Percentiles rank a stretch among this genome's conserved stretches.
Conservation (phyloP, 1,140 invertebrate species). For the Neodiprion pinetum region DNA sequence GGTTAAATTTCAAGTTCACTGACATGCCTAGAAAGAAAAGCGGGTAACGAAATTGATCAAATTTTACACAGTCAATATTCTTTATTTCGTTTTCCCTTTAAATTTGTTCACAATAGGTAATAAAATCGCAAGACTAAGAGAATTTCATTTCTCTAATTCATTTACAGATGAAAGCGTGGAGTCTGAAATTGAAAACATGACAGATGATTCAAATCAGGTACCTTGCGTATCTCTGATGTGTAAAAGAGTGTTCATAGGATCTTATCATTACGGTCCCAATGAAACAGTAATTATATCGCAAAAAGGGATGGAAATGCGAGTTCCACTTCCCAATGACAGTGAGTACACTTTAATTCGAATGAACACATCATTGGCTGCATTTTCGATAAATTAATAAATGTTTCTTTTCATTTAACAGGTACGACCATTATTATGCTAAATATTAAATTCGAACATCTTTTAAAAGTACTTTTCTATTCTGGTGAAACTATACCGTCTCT, state of each 20-base stretch:
- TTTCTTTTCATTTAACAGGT: constrained; percentile 41
- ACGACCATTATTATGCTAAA: constrained; percentile 63
- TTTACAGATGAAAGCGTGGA: constrained; percentile 59
- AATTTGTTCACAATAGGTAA: too few species aligned
- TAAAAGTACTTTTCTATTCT: constrained; percentile 78
- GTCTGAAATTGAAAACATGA: constrained; percentile 28
- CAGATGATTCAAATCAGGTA: constrained; percentile 31
- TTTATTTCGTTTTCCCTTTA: too few species aligned
- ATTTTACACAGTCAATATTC: too few species aligned
- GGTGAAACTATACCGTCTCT: constrained; percentile 75
- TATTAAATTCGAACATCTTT: constrained; percentile 70
- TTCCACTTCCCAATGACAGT: constrained; percentile 70
- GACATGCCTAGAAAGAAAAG: too few species aligned
- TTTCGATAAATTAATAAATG: constrained; percentile 9
- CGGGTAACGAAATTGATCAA: too few species aligned
- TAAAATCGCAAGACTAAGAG: too few species aligned
- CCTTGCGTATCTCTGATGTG: constrained; percentile 66
- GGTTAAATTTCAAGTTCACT: too few species aligned
- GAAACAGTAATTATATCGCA: constrained; percentile 73
- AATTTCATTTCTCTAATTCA: background rate
- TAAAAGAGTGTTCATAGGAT: constrained; percentile 78
- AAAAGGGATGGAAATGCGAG: constrained; percentile 71
- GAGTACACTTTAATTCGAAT: constrained; percentile 39
- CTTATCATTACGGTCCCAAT: constrained; percentile 74
- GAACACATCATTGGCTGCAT: constrained; percentile 13